A percentile compares a stretch with the other conserved stretches of the same genome.
These are phyloP conservation scores for Mesochorus sp. DNA, from an alignment of 2,888 invertebrate species.

Conservation along the genomic window DNA sequence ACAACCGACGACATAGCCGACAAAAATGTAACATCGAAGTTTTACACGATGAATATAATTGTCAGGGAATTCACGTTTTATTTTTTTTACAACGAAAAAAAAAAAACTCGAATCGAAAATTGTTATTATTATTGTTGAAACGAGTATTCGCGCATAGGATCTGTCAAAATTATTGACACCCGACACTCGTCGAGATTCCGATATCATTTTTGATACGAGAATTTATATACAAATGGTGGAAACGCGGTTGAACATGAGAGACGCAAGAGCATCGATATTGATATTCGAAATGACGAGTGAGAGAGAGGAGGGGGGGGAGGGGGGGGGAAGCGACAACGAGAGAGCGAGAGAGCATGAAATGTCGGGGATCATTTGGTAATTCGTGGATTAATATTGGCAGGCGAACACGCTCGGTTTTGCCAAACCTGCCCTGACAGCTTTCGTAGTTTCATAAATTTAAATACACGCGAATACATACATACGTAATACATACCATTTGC, in stretches of 20 bases:
- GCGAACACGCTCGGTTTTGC: constrained; percentile 32
- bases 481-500: constrained; percentile 20
- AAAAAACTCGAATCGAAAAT: neutral
- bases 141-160: neutral
- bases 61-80: too few relatives aligned
- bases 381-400: constrained; percentile 59
- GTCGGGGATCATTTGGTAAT: constrained; percentile 55
- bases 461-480: constrained; percentile 27
- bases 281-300: constrained; percentile 46
- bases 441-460: constrained; percentile 51
- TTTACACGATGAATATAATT: too few relatives aligned
- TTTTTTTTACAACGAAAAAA: neutral
- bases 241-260: neutral
- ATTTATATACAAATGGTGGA: constrained; percentile 27
- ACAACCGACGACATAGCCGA: neutral
- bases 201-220: constrained; percentile 21
- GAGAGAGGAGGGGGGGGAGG: neutral
- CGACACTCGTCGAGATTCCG: neutral
- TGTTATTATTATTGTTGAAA: too few relatives aligned
- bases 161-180: constrained; percentile 16
- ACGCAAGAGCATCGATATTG: constrained; percentile 25
- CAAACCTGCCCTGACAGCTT: constrained; percentile 31
- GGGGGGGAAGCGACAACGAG: neutral
- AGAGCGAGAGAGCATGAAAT: constrained; percentile 8
- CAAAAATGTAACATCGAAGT: too few relatives aligned